These are phyloP conservation scores for Dicaeum eximium DNA, from an alignment of 2,113 vertebrate genomes.

Conservation along the genomic window DNA sequence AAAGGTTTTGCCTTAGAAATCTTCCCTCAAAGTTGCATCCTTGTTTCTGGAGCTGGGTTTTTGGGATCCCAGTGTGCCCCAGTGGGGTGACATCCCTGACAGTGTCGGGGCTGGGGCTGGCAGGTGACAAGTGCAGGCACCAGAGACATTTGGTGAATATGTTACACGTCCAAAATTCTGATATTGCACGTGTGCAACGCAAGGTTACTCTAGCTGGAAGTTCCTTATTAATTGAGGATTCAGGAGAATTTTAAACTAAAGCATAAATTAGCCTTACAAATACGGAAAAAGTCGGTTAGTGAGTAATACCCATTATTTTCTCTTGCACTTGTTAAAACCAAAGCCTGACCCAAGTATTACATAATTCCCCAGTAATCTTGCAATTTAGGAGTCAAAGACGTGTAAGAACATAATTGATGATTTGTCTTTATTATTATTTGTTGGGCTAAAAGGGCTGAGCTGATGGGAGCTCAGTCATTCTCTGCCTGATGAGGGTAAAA, in stretches of 20 bases:
- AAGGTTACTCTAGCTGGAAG: background rate
- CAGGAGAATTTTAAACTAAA: background rate
- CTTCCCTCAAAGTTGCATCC: background rate
- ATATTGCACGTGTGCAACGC: rapidly evolving
- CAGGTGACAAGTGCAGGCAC: background rate
- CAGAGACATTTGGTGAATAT: background rate
- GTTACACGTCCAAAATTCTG: background rate
- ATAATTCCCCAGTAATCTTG: background rate
- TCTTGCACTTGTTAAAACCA: background rate
- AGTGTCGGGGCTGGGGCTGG: rapidly evolving
- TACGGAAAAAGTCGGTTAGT: rapidly evolving
- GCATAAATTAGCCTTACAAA: background rate
- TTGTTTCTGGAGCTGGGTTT: background rate
- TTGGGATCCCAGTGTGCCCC: background rate
- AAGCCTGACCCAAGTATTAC: background rate
- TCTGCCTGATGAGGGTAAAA: background rate
- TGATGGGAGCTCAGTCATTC: background rate
- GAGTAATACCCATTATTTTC: background rate
- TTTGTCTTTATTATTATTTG: background rate
- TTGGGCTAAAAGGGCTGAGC: background rate
- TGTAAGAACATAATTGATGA: background rate
- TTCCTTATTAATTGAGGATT: background rate
- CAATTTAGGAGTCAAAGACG: background rate
- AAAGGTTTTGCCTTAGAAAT: background rate
- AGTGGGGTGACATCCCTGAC: background rate